Conservation (phyloP, 2,797 vertebrate species). For the Mormyrops boulengeri region DNA sequence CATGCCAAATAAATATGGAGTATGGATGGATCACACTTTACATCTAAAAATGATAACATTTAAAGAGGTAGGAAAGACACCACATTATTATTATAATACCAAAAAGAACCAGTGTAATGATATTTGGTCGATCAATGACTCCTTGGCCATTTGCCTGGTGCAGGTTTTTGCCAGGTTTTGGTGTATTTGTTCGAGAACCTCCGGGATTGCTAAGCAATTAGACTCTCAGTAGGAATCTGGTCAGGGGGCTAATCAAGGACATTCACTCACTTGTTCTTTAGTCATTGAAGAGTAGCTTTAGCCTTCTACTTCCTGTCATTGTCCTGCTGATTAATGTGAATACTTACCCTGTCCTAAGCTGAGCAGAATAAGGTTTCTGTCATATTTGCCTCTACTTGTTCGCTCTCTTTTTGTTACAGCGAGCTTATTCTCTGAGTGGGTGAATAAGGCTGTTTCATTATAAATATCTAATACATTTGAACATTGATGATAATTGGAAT, state of each 20-base stretch:
- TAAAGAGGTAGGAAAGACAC: neutral
- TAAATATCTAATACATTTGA: neutral
- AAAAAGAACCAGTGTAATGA: neutral
- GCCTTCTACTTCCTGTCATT: neutral
- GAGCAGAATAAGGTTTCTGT: neutral
- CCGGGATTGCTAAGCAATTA: neutral
- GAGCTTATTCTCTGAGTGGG: neutral
- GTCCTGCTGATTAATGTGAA: neutral
- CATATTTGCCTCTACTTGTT: neutral
- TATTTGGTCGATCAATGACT: neutral
- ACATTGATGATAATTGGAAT: neutral
- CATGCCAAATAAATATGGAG: too few species aligned
- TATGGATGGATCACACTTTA: too few species aligned
- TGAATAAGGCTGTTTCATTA: neutral
- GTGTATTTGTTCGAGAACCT: neutral
- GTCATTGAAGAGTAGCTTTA: neutral
- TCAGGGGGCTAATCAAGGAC: neutral
- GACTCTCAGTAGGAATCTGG: neutral
- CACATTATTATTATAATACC: neutral
- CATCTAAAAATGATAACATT: too few species aligned
- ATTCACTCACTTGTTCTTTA: neutral
- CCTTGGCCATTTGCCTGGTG: neutral
- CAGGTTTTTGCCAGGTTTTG: neutral
- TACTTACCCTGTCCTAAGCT: neutral
- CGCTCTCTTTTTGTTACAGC: neutral